Evolutionary conservation across 2,888 invertebrate species (phyloP).

Genomic region (Drosophila infuscata): DNA sequence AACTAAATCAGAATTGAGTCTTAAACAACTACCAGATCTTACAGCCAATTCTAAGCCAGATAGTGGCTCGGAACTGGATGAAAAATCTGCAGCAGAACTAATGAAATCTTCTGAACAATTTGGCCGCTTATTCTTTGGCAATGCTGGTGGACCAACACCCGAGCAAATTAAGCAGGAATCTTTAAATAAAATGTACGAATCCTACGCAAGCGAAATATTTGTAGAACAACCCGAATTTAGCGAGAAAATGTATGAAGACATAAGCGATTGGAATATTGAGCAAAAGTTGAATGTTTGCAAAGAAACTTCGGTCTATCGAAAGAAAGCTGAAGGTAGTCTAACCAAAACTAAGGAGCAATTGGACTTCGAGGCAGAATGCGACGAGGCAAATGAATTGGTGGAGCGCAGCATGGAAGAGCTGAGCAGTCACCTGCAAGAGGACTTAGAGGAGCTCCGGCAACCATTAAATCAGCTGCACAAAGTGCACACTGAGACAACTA

Average conservation of each 20-base stretch:
- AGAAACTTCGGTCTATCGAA: not conserved
- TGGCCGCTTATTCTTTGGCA: slow-evolving; percentile 11
- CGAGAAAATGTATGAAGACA: slow-evolving; percentile 17
- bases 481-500: not conserved
- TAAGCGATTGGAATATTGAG: slow-evolving; percentile 10
- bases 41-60: slow-evolving; percentile 11
- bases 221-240: slow-evolving; percentile 22
- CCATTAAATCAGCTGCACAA: slow-evolving; percentile 1
- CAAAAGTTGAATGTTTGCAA: slow-evolving; percentile 7
- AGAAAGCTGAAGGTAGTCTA: not conserved
- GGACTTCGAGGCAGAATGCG: slow-evolving; percentile 59
- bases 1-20: slow-evolving; percentile 4
- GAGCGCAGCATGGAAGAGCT: slow-evolving; percentile 67
- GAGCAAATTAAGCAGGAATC: slow-evolving; percentile 42
- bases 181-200: slow-evolving; percentile 51
- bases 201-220: slow-evolving; percentile 27
- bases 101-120: slow-evolving; percentile 30
- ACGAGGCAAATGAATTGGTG: slow-evolving; percentile 59
- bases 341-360: slow-evolving; percentile 38
- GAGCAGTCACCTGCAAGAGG: slow-evolving; percentile 53
- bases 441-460: slow-evolving; percentile 59
- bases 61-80: slow-evolving; percentile 38
- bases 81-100: slow-evolving; percentile 20
- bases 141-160: not conserved
- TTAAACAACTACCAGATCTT: not conserved